Percentiles rank a stretch among this genome's conserved stretches.
Conservation (phyloP, 2,113 vertebrate species). For the Castor canadensis region DNA sequence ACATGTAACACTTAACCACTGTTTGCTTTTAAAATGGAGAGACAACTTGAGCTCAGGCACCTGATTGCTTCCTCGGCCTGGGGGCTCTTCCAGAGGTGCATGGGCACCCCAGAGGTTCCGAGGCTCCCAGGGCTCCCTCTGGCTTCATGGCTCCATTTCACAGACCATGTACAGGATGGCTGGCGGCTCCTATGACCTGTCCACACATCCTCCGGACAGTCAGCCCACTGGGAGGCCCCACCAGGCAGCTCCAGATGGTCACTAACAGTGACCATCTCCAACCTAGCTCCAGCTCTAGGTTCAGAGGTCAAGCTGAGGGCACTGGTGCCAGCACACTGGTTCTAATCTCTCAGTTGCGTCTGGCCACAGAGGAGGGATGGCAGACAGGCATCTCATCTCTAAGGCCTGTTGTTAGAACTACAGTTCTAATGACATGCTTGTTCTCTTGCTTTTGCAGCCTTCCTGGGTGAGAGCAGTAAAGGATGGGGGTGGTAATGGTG, state of each 20-base stretch:
- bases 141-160: background rate
- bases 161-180: background rate
- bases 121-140: rapidly evolving
- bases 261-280: too few species aligned
- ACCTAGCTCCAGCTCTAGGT: background rate
- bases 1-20: too few species aligned
- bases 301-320: background rate
- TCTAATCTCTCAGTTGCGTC: background rate
- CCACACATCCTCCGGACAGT: too few species aligned
- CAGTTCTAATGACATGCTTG: background rate
- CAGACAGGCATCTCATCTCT: too few species aligned
- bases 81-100: too few species aligned
- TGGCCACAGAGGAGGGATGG: background rate
- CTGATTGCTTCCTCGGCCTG: too few species aligned
- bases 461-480: background rate
- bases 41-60: background rate
- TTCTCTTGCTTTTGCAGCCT: background rate
- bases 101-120: too few species aligned
- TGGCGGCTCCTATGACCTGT: background rate
- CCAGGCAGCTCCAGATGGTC: too few species aligned
- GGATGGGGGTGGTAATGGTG: background rate
- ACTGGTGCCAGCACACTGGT: too few species aligned
- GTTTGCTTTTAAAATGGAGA: background rate
- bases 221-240: background rate
- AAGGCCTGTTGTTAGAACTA: background rate